Percentiles rank a stretch among this genome's conserved stretches.
Conservation (phyloP, 1,140 invertebrate species). For the Archegozetes longisetosus region DNA sequence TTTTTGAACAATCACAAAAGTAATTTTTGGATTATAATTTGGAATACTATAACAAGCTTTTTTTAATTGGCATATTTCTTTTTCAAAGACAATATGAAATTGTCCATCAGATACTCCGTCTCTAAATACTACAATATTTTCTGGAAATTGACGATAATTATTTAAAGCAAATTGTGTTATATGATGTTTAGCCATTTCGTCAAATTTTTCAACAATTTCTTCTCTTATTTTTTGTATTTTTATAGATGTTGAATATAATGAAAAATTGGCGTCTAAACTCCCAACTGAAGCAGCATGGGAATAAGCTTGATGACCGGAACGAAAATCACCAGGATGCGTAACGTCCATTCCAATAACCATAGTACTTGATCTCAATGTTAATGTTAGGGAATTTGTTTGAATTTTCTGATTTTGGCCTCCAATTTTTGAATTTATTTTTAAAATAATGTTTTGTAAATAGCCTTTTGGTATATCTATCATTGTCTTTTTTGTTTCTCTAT, state of each 20-base stretch:
- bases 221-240: conserved; percentile 16
- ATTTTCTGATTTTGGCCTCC: no score
- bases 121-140: conserved; percentile 30
- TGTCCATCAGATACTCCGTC: conserved; percentile 35
- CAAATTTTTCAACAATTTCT: conserved; percentile 35
- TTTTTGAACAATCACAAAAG: conserved; percentile 17
- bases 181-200: conserved; percentile 45
- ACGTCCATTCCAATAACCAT: conserved; percentile 75
- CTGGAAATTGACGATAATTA: conserved; percentile 19
- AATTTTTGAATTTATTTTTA: conserved; percentile 71
- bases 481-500: no score
- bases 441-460: conserved; percentile 50
- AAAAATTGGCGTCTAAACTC: conserved; percentile 13
- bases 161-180: conserved; percentile 36
- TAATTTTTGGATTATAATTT: conserved; percentile 20
- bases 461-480: no score
- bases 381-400: no score
- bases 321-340: conserved; percentile 50
- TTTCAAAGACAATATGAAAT: conserved; percentile 26
- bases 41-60: conserved; percentile 5
- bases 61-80: conserved; percentile 19
- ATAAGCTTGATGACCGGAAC: conserved; percentile 47
- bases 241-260: conserved; percentile 12
- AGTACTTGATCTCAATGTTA: no score
- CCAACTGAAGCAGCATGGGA: conserved; percentile 57